Conservation (phyloP, 2,797 vertebrate species). For the Poeciliopsis turneri region DNA sequence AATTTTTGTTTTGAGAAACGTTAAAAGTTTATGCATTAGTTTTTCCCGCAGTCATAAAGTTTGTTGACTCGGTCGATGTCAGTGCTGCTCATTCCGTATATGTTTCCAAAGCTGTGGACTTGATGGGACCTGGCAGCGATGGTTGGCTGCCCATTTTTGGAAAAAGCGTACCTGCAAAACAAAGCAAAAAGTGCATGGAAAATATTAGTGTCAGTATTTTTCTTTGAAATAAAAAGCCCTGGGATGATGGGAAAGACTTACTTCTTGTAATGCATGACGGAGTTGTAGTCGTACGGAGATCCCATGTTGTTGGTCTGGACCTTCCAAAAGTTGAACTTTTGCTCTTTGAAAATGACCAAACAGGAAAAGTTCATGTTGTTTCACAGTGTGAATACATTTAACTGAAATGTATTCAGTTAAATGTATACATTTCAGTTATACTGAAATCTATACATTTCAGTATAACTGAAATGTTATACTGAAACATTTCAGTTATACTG, state of each 20-base stretch:
- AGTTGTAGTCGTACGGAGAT: slow-evolving; percentile 61
- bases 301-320: slow-evolving; percentile 48
- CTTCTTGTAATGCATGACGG: slow-evolving; percentile 64
- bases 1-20: neutral
- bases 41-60: slow-evolving; percentile 54
- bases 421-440: too few relatives aligned
- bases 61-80: slow-evolving; percentile 47
- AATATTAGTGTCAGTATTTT: neutral
- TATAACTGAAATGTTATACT: too few relatives aligned
- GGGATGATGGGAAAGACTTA: slow-evolving; percentile 22
- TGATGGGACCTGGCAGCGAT: slow-evolving; percentile 12
- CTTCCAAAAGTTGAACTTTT: slow-evolving; percentile 1
- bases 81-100: neutral
- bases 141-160: slow-evolving; percentile 41
- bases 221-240: neutral
- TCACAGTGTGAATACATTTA: neutral
- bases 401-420: too few relatives aligned
- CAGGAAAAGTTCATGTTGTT: neutral
- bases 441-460: too few relatives aligned
- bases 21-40: neutral
- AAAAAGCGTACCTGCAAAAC: slow-evolving; percentile 44
- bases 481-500: too few relatives aligned
- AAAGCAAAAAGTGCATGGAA: neutral
- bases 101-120: neutral
- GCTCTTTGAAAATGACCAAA: slow-evolving; percentile 28